Evolutionary conservation across 2,888 invertebrate species (phyloP).

Genomic region (Oeneis ivallda): DNA sequence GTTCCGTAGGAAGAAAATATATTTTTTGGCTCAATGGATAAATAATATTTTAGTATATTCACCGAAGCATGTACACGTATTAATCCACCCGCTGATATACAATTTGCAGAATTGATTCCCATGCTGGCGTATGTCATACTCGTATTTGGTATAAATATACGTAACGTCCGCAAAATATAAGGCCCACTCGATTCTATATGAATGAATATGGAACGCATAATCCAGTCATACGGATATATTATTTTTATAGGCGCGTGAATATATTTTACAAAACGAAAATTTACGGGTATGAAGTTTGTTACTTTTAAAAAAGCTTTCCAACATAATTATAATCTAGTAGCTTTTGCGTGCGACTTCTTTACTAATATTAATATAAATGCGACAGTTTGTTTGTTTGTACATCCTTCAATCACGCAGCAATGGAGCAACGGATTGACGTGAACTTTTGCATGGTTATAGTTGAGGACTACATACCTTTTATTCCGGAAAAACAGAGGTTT

Average conservation of each 20-base stretch:
- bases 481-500: no score
- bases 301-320: neutral
- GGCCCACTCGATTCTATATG: slow-evolving; percentile 13
- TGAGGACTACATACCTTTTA: no score
- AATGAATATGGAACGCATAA: slow-evolving; percentile 29
- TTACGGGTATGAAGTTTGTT: neutral
- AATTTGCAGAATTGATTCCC: slow-evolving; percentile 46
- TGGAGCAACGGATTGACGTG: no score
- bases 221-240: slow-evolving; percentile 29
- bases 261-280: slow-evolving; percentile 2
- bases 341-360: no score
- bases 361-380: no score
- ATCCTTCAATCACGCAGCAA: no score
- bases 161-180: neutral
- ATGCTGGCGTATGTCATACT: slow-evolving; percentile 24
- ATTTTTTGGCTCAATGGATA: neutral
- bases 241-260: slow-evolving; percentile 26
- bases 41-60: slow-evolving; percentile 21
- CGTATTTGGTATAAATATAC: neutral
- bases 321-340: neutral
- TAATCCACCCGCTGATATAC: slow-evolving; percentile 41
- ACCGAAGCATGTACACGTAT: slow-evolving; percentile 38
- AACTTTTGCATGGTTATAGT: no score
- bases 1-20: neutral
- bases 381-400: no score